Evolutionary conservation across 2,113 vertebrate species (phyloP).

Genomic region (Candoia aspera): DNA sequence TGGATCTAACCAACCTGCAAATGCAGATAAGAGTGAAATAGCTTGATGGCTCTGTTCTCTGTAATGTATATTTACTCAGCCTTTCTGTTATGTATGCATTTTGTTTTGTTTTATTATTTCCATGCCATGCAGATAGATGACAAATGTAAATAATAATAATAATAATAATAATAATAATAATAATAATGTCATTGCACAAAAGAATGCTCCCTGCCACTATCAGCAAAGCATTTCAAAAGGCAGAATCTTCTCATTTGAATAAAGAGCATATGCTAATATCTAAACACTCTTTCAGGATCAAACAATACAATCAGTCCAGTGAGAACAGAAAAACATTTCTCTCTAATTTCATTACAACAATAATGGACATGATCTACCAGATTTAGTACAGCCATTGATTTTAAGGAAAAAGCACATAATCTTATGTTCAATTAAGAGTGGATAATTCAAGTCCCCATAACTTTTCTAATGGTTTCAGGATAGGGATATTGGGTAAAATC

Average conservation of each 20-base stretch:
- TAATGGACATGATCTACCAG: background rate
- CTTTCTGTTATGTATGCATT: slow-evolving; percentile 83
- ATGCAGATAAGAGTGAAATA: slow-evolving; percentile 93
- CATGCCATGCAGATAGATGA: slow-evolving; percentile 87
- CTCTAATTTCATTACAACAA: background rate
- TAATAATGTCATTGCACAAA: slow-evolving; percentile 69
- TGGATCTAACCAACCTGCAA: slow-evolving; percentile 92
- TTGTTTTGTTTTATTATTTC: slow-evolving; percentile 66
- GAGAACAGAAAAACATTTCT: background rate
- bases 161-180: slow-evolving; percentile 33
- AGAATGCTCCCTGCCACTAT: slow-evolving; percentile 17
- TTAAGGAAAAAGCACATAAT: background rate
- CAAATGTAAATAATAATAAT: slow-evolving; percentile 75
- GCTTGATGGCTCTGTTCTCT: slow-evolving; percentile 73
- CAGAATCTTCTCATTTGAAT: slow-evolving; percentile 56
- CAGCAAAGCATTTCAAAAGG: slow-evolving; percentile 7
- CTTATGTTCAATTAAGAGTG: background rate
- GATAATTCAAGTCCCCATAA: background rate
- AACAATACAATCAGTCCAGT: background rate
- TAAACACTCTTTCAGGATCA: slow-evolving; percentile 35
- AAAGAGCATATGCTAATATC: slow-evolving; percentile 51
- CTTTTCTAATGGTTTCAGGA: too few relatives aligned
- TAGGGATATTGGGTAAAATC: background rate
- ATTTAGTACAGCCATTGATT: background rate
- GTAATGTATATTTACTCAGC: slow-evolving; percentile 84